Evolutionary conservation across 2,113 vertebrate genomes (phyloP), one percentile per base, ranked within the genome.

Genomic region (Pelecanoides urinatrix): DNA sequence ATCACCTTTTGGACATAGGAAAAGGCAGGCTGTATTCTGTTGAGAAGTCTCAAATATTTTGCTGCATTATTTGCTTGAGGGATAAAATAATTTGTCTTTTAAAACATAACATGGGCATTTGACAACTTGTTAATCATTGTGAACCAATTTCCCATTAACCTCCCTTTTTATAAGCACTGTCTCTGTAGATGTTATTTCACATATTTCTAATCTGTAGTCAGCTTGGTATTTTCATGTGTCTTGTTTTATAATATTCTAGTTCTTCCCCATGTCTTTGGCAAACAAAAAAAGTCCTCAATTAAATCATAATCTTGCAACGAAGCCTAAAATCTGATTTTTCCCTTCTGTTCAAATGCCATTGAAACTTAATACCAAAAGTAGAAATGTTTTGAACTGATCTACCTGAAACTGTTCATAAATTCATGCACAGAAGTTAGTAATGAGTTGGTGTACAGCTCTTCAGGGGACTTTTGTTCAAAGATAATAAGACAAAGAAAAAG

Each of bases 371-470:
- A 86, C 22, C 27, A 49, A 29, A 83, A 84, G 70, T 52, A 86
- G 73, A 86, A 89, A 40, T 56, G 47, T 90, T 95, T 85, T 87
- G 56, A 89, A 49, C 74, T 26, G 78, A 92, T 61, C 47, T 89
- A 75, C 76, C 80, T 87, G 73, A 44, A 92, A n/a, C 84, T 92
- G 65, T 50, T 96, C 53, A 61, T 85, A 32, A 92, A 89, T 89
- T 92, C 61, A 47, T 52, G 88, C 12, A 20, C 18, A 59, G 81
- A 84, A 85, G 29, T 91, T 85, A n/a, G 38, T 93, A 75, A 94
- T 93, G 85, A 90, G 49, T 30, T 91, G 65, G 65, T 11, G 1
- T 72, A 52, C 59, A 74, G 73, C 65, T 91, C 84, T 75, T 78
- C 4, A 1, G 66, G 88, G 52, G 34, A 30, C 59, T 94, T 92